These are phyloP conservation scores for Halcyon chelicuti DNA, from an alignment of 2,797 vertebrate species.

Conservation along the genomic window DNA sequence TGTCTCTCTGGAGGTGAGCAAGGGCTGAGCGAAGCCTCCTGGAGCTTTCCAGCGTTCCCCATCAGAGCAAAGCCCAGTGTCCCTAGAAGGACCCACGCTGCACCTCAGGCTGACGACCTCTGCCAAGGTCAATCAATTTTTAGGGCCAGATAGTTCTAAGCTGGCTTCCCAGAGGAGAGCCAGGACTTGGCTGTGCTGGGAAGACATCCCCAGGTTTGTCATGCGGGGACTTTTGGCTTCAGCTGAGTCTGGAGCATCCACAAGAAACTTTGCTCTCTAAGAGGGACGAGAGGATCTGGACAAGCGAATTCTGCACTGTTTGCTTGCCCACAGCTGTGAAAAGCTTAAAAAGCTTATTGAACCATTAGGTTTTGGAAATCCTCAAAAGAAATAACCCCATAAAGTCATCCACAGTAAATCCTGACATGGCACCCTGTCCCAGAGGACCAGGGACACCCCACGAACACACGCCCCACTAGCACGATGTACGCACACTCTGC, in stretches of 20 bases:
- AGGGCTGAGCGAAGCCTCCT: not conserved
- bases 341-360: not conserved
- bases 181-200: not conserved
- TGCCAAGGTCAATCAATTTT: constrained; percentile 32
- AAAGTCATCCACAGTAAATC: not conserved
- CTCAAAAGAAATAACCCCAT: not conserved
- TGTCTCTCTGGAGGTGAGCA: not conserved
- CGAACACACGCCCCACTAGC: rapidly evolving
- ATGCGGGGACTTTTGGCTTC: not conserved
- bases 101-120: not conserved
- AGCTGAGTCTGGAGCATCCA: not conserved
- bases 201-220: not conserved
- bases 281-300: rapidly evolving
- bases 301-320: not conserved
- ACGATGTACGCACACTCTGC: rapidly evolving
- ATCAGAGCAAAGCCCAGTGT: rapidly evolving
- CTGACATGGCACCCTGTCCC: not conserved
- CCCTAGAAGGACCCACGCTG: not conserved
- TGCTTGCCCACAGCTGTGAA: not conserved
- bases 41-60: rapidly evolving
- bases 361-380: not conserved
- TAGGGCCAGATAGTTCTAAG: not conserved
- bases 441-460: not conserved
- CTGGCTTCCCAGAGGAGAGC: not conserved
- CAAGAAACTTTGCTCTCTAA: not conserved